Base-by-base conservation (phyloP, 1,140 invertebrate species). In the Drosophila nikananu region DNA sequence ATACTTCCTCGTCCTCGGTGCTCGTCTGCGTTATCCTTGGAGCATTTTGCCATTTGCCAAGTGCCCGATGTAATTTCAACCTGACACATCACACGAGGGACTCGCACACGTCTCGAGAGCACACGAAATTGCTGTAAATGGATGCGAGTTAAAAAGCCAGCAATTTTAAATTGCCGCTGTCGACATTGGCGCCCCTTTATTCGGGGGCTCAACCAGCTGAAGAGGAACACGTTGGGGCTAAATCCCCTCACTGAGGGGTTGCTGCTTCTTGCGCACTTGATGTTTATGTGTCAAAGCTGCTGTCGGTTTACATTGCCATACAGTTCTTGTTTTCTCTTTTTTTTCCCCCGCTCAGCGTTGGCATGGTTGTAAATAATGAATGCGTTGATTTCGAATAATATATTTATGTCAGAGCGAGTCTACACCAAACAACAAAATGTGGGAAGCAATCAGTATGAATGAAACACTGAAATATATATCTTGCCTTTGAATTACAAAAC, bases 81-180 rank as follows among this genome's bases (percentile, higher is more conserved):
- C 86, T 86, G 86, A 86, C 86, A 91, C 86, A 77, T 91, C 71
- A 77, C 62, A 81, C 81, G 72, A 72, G 81, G 73, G 81, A 81
- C 71, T 46, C 42, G 71, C 39, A 67, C 62, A 79, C 77, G 77
- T 63, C 67, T 74, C 60, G 67, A 64, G 54, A 71, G 75, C 81
- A 73, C 81, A 54, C 81, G 68, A 91, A 91, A 89, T 86, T 90
- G 86, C 86, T 91, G 86, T 89, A 89, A 89, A 89, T 89, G 86
- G 86, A 89, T 90, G 86, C 86, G 86, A 89, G 86, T 90, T 89
- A 89, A 89, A 89, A 89, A 90, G 86, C 86, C 86, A 84, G 86
- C 86, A 84, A 90, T 90, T 89, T 89, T 90, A 89, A 89, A 89
- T 89, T 89, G 84, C 86, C 74, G 70, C 84, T 83, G 84, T 89